Evolutionary conservation across 2,888 invertebrate genomes (phyloP).

Genomic region (Drosophila neoperkinsi): DNA sequence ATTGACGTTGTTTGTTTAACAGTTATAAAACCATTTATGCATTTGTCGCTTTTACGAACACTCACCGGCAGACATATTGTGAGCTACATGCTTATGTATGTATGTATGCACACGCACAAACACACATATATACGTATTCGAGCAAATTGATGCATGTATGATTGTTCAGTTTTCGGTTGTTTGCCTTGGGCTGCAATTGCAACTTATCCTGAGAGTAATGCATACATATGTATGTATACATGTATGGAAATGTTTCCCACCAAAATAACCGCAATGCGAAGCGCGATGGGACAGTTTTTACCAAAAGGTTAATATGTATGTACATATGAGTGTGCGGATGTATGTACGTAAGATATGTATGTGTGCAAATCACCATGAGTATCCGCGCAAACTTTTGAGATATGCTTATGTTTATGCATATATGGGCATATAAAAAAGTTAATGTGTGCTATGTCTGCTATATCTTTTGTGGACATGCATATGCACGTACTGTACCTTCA

Average conservation of each 20-base stretch:
- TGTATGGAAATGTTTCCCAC: slow-evolving; percentile 37
- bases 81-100: slow-evolving; percentile 11
- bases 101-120: neutral
- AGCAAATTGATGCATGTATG: slow-evolving; percentile 10
- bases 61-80: slow-evolving; percentile 41
- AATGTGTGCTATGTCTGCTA: neutral
- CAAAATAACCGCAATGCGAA: slow-evolving; percentile 42
- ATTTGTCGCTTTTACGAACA: slow-evolving; percentile 6
- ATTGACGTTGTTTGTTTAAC: neutral
- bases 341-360: neutral
- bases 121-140: neutral
- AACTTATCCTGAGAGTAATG: neutral
- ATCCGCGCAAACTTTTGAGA: slow-evolving; percentile 10
- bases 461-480: neutral
- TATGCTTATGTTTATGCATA: slow-evolving; percentile 2
- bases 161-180: slow-evolving; percentile 15
- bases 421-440: neutral
- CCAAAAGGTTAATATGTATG: slow-evolving; percentile 1
- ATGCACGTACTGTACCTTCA: slow-evolving; percentile 32
- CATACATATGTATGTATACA: neutral
- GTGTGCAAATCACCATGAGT: slow-evolving; percentile 13
- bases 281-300: slow-evolving; percentile 25
- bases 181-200: slow-evolving; percentile 10
- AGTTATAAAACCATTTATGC: slow-evolving; percentile 4
- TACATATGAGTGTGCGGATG: neutral